Base-by-base conservation (phyloP, 2,888 invertebrate genomes). In the Ormyrus labotus region DNA sequence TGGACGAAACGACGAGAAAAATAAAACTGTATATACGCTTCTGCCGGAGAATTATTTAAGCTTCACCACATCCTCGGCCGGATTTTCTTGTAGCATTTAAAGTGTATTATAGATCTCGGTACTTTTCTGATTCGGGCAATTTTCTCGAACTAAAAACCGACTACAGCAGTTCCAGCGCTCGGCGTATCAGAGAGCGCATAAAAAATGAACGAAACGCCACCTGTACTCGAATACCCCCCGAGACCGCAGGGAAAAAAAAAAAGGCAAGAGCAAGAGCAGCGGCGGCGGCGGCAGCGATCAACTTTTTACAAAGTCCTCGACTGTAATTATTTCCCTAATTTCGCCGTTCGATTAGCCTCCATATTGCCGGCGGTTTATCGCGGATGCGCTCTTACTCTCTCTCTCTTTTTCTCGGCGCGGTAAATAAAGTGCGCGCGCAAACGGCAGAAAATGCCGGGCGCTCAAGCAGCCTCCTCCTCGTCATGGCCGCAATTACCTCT, bases 401-500 rank as follows among this genome's bases (percentile, higher is more conserved):
- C 34, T 34, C 34, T 34, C 34, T 34, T 4, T 34, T 34, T 34
- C 34, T 34, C 34, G 34, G 34, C 51, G 72, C 61, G 80, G 53
- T 75, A 65, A 75, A 80, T 80, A 80, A 80, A 51, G 58, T 73
- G 73, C 61, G 48, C 64, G n/a, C 69, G 57, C 34, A n/a, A n/a
- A 34, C 58, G 9, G 61, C 53, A 61, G 58, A 57, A 72, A 76
- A 69, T 53, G 64, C 71, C 57, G 58, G 1, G 53, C 53, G 60
- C n/a, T 67, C 73, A 13, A 7, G 51, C 47, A 55, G 53, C 57
- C 61, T 64, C 57, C 58, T 70, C 34, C 50, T 68, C 65, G 63
- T 69, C 55, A 47, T 58, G 55, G 64, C 60, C 72, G 68, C 76
- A 80, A 80, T 80, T 80, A 80, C 76, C 72, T 64, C 45, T 65